Base-by-base conservation (phyloP, 30 jellyfish, hydroid and myxozoan genomes). In the Hydractinia echinata region DNA sequence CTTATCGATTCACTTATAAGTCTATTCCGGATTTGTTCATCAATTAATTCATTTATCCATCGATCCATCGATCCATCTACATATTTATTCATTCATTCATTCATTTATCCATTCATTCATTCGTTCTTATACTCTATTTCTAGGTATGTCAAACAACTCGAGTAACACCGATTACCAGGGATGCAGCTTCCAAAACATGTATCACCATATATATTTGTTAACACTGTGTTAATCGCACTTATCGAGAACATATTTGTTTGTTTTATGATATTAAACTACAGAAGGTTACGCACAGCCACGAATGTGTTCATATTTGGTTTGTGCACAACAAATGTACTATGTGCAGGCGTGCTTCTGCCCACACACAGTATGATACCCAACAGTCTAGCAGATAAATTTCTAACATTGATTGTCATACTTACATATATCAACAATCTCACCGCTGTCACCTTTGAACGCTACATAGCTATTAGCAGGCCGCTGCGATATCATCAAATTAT, bases 401-500 rank as follows among this genome's bases (percentile, higher is more conserved):
- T 89, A 30, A 85, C 89, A 5, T 70, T 77, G n/a, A 84, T 89
- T 39, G 78, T 79, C 71, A 85, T 89, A 7, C 64, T 89, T 21
- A 85, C 88, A 1, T 89, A 89, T 72, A 66, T 85, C 72, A 56
- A 86, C 39, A 89, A 89, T 55, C 69, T 89, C 49, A 84, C 95
- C 18, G 94, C 91, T 4, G 97, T 89, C 69, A 89, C 97, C 11
- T 89, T 79, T 51, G 97, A 89, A 81, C 70, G 97, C 82, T 84
- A 79, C 11, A 61, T 83, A 52, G 82, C 97, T 7, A 80, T 89
- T 11, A 89, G 95, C 20, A 72, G 83, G 51, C 97, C 97, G 4
- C 79, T 89, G 55, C 81, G 84, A 10, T 89, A 89, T 62, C 81
- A 74, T 15, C 69, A 87, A 1, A 83, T 89, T 49, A 66, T 89